Conservation (phyloP, 2,888 invertebrate genomes). For the Ptychoptera contaminata region DNA sequence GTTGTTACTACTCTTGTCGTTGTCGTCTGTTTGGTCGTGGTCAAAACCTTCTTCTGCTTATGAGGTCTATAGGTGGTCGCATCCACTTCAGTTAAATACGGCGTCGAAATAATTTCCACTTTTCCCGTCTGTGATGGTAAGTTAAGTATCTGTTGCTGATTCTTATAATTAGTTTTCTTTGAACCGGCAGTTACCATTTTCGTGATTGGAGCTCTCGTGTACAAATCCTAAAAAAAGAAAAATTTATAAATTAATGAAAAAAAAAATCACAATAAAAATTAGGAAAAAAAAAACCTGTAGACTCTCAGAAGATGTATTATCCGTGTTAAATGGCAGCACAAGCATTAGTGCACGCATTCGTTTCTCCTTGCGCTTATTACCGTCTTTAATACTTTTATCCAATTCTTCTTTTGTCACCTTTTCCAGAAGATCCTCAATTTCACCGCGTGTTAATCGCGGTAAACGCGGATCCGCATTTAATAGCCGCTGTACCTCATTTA, state of each 20-base stretch:
- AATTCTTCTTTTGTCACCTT: conserved; percentile 30
- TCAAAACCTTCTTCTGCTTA: too few relatives aligned
- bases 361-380: conserved; percentile 27
- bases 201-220: conserved; percentile 27
- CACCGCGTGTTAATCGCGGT: conserved; percentile 28
- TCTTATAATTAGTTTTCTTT: conserved; percentile 1
- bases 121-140: conserved; percentile 12
- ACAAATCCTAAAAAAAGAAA: conserved; percentile 20
- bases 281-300: conserved; percentile 18
- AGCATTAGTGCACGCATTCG: conserved; percentile 30
- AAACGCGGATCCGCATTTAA: conserved; percentile 25
- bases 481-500: conserved; percentile 28
- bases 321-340: conserved; percentile 28
- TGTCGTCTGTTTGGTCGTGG: conserved; percentile 12
- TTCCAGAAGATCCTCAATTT: conserved; percentile 31
- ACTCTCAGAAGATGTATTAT: conserved; percentile 25
- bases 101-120: conserved; percentile 16
- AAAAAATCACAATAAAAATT: background rate
- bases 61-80: too few relatives aligned
- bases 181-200: conserved; percentile 18
- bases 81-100: conserved; percentile 9
- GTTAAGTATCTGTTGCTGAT: conserved; percentile 6
- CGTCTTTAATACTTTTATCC: conserved; percentile 25
- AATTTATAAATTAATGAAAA: background rate
- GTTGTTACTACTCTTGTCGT: conserved; percentile 4